A percentile compares a stretch with the other conserved stretches of the same genome.
phyloP scores from a whole-genome alignment of 2,888 invertebrate species.

The Sarcophaga carnaria region DNA sequence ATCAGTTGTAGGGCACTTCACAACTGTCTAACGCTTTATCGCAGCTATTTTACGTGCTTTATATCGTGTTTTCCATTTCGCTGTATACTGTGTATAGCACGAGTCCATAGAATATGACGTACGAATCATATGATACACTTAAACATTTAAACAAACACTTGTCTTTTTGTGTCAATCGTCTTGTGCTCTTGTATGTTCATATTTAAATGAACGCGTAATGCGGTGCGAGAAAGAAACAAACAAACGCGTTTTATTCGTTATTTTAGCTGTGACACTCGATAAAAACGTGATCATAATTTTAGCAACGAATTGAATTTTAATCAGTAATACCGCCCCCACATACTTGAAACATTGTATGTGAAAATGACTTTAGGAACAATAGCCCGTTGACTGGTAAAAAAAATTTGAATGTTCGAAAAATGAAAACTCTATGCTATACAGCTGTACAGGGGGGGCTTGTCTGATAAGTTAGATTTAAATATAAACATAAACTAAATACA shows the following conservation, averaged over 20 bases:
- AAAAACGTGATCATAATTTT: slow-evolving; percentile 48
- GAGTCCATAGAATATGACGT: slow-evolving; percentile 11
- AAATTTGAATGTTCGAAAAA: no score
- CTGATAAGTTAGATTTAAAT: no score
- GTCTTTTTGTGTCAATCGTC: neutral
- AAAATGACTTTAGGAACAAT: neutral
- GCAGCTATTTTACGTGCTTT: neutral
- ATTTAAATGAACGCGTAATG: neutral
- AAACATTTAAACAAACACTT: neutral
- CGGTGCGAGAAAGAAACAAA: no score
- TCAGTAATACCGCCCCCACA: slow-evolving; percentile 1
- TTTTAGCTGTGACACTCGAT: slow-evolving; percentile 44
- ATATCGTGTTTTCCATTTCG: neutral
- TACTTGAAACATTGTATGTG: neutral
- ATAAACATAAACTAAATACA: no score
- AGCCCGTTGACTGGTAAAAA: neutral
- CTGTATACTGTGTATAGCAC: neutral
- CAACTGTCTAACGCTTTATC: no score
- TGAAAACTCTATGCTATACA: neutral
- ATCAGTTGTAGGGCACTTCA: no score
- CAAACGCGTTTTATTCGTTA: slow-evolving; percentile 8
- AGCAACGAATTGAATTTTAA: slow-evolving; percentile 8
- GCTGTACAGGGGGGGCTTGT: neutral
- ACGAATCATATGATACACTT: slow-evolving; percentile 15
- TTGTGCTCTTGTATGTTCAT: neutral